These are phyloP conservation scores for Dryobotodes eremita DNA, from an alignment of 2,888 invertebrate genomes.

Conservation along the genomic window DNA sequence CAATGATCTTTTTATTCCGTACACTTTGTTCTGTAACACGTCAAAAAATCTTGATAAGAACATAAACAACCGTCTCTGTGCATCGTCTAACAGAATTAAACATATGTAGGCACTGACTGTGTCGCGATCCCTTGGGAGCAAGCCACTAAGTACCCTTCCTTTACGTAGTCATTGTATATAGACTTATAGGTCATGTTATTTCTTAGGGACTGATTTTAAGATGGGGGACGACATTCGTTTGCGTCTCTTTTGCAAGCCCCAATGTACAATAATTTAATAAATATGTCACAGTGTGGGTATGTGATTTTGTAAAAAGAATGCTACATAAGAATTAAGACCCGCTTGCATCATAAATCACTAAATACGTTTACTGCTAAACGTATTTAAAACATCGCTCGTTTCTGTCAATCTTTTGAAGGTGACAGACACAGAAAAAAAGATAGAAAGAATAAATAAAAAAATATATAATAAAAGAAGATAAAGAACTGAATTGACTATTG, in stretches of 20 bases:
- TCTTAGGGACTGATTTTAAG: not conserved
- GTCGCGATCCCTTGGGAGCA: not conserved
- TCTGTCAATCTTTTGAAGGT: not conserved
- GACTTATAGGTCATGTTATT: not conserved
- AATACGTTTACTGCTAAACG: not conserved
- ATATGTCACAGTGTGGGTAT: not conserved
- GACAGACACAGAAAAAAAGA: no score
- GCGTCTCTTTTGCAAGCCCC: no score
- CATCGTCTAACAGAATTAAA: not conserved
- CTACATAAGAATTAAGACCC: no score
- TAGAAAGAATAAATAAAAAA: no score
- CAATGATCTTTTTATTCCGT: slow-evolving; percentile 94
- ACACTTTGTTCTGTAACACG: slow-evolving; percentile 90
- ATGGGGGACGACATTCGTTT: not conserved
- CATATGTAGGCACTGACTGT: not conserved
- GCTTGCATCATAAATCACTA: not conserved
- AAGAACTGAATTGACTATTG: no score
- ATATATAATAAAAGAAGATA: no score
- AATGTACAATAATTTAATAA: not conserved
- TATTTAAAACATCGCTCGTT: not conserved
- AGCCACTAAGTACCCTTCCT: not conserved
- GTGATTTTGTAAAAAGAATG: not conserved
- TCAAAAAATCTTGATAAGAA: not conserved
- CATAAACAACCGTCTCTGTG: no score
- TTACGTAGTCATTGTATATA: not conserved